Evolutionary conservation across 2,888 invertebrate genomes (phyloP).

Genomic region (Cerceris rybyensis): DNA sequence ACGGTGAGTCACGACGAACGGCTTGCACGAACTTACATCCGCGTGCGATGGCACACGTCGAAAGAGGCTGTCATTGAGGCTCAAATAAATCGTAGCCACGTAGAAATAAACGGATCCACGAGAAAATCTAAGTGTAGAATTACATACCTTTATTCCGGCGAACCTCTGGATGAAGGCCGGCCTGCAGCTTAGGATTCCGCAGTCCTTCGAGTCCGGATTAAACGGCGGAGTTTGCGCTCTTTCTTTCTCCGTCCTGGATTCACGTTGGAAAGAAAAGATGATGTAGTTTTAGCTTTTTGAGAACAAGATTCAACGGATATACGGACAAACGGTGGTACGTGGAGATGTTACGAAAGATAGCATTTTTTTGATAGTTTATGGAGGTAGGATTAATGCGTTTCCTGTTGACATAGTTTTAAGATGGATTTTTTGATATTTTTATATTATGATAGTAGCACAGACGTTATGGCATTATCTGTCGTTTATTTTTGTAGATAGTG

Average conservation of each 20-base stretch:
- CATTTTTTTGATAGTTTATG: not conserved
- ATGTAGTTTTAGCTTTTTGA: not conserved
- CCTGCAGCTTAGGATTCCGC: conserved; percentile 93
- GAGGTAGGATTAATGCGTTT: not conserved
- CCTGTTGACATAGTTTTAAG: not conserved
- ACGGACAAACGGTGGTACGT: too few species aligned
- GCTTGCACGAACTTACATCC: conserved; percentile 27
- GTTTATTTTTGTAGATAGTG: too few species aligned
- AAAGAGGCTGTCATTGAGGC: not conserved
- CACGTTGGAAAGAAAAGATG: conserved; percentile 5
- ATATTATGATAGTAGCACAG: not conserved
- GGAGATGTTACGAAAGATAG: too few species aligned
- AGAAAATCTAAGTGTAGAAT: conserved; percentile 4
- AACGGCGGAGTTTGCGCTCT: conserved; percentile 78
- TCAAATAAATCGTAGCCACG: conserved; percentile 16
- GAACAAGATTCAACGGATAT: not conserved
- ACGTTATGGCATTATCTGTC: not conserved
- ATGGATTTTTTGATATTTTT: not conserved
- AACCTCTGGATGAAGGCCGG: conserved; percentile 93
- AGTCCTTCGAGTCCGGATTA: conserved; percentile 88
- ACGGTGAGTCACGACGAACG: conserved; percentile 38
- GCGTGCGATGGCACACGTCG: conserved; percentile 15
- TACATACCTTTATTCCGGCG: conserved; percentile 92
- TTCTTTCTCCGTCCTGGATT: conserved; percentile 78
- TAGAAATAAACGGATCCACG: not conserved